These are phyloP conservation scores for Glaucomys volans DNA, from an alignment of 2,113 vertebrate genomes.

Conservation along the genomic window DNA sequence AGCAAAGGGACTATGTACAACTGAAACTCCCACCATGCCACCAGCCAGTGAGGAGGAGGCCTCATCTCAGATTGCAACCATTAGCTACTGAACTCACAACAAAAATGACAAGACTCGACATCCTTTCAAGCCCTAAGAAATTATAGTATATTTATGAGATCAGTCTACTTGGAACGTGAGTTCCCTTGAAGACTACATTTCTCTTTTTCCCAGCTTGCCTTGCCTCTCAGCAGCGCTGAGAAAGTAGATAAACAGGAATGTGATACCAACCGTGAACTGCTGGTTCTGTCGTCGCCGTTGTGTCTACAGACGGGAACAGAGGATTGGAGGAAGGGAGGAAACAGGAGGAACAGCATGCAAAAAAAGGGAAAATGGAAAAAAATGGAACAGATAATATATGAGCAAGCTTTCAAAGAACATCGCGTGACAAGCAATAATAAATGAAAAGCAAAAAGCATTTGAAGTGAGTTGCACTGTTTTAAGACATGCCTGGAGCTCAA, in stretches of 20 bases:
- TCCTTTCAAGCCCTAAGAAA: slow-evolving; percentile 81
- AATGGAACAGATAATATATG: slow-evolving; percentile 95
- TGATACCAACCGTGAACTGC: slow-evolving; percentile 94
- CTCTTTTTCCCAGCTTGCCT: slow-evolving; percentile 89
- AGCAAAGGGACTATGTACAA: rapidly evolving
- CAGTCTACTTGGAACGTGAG: slow-evolving; percentile 69
- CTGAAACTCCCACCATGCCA: rapidly evolving
- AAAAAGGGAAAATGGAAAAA: slow-evolving; percentile 94
- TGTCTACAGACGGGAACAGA: slow-evolving; percentile 94
- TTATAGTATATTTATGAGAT: slow-evolving; percentile 60
- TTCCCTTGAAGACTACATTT: slow-evolving; percentile 87
- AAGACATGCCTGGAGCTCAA: slow-evolving; percentile 90
- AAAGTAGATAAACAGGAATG: slow-evolving; percentile 91
- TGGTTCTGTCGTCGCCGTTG: slow-evolving; percentile 92
- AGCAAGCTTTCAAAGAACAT: slow-evolving; percentile 93
- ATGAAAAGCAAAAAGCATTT: slow-evolving; percentile 92
- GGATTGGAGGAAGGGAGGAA: slow-evolving; percentile 93
- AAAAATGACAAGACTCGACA: slow-evolving; percentile 82
- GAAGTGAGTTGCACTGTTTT: slow-evolving; percentile 92
- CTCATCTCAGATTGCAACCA: not conserved
- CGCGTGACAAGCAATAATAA: slow-evolving; percentile 92
- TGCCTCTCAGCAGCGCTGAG: slow-evolving; percentile 89
- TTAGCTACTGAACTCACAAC: slow-evolving; percentile 67
- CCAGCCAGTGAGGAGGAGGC: not conserved
- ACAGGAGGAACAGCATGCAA: slow-evolving; percentile 94